Base-by-base conservation (phyloP, 2,888 invertebrate species). In the Tuta absoluta region DNA sequence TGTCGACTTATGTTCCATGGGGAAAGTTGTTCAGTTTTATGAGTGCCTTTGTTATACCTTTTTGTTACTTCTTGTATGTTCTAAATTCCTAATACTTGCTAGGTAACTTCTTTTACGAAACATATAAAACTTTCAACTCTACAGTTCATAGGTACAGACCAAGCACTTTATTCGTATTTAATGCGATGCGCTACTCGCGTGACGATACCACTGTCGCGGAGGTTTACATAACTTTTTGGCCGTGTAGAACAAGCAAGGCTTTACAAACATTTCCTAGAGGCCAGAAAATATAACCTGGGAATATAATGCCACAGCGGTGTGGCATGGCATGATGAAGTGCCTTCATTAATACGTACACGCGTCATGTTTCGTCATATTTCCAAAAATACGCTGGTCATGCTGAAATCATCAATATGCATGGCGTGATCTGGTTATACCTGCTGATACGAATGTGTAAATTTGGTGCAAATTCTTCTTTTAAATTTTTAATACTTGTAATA, bases 221-320 rank as follows among this genome's bases (percentile, higher is more conserved):
- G 38, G 38, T 58, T 57, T 58, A 58, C 58, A 38, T 58, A 58
- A 38, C 37, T 58, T 58, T 58, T 58, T 38, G 19, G 58, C 38
- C 38, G 19, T 38, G 58, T 58, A 21, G 24, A 38, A 21, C 58
- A 58, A 58, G 23, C 24, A 38, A 37, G 11, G 21, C 12, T 10
- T 38, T 38, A n/a, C n/a, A 58, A 58, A 58, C 21, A 58, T 37
- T 58, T 38, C 58, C 58, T 23, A 10, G 58, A 38, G 38, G 17
- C 1, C 2, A 17, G 10, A 10, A 33, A 33, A 56, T 56, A 11
- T 33, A 17, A 28, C 53, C n/a, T 56, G 33, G 12, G n/a, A 28
- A 24, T 17, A 33, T 33, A 17, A 33, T 28, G 56, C 4, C n/a
- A 53, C 21, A 24, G 33, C 7, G 14, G 10, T 17, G 56, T 56